Conservation (phyloP, 2,888 invertebrate genomes). For the Minunthozetes semirufus region DNA sequence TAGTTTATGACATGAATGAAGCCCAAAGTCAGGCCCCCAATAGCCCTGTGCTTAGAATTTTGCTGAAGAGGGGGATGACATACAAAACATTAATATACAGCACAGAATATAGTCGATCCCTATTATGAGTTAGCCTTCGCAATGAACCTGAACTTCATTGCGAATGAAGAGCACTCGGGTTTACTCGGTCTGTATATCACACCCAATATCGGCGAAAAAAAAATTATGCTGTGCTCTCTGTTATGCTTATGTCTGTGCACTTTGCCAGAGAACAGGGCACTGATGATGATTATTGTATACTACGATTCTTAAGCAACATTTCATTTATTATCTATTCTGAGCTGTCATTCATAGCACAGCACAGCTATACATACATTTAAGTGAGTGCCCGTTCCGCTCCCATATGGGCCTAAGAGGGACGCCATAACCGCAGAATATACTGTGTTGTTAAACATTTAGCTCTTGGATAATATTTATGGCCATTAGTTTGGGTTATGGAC, state of each 20-base stretch:
- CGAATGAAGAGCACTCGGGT: neutral
- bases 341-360: slow-evolving; percentile 10
- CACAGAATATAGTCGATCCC: neutral
- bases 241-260: too few species aligned
- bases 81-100: too few species aligned
- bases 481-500: neutral
- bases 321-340: slow-evolving; percentile 20
- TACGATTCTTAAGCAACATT: slow-evolving; percentile 3
- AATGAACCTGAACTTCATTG: slow-evolving; percentile 12
- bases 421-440: too few species aligned
- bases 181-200: neutral
- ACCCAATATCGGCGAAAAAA: neutral
- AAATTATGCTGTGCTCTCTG: neutral
- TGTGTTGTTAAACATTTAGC: too few species aligned
- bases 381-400: neutral
- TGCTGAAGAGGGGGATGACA: too few species aligned
- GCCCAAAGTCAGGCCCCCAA: too few species aligned
- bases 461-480: neutral
- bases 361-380: neutral
- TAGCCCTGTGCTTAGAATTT: too few species aligned
- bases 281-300: neutral
- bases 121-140: slow-evolving; percentile 3
- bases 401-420: neutral
- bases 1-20: neutral
- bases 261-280: too few species aligned